Evolutionary conservation across 2,888 invertebrate genomes (phyloP), one percentile per base, ranked within the genome.

Genomic region (Sycophila texana): DNA sequence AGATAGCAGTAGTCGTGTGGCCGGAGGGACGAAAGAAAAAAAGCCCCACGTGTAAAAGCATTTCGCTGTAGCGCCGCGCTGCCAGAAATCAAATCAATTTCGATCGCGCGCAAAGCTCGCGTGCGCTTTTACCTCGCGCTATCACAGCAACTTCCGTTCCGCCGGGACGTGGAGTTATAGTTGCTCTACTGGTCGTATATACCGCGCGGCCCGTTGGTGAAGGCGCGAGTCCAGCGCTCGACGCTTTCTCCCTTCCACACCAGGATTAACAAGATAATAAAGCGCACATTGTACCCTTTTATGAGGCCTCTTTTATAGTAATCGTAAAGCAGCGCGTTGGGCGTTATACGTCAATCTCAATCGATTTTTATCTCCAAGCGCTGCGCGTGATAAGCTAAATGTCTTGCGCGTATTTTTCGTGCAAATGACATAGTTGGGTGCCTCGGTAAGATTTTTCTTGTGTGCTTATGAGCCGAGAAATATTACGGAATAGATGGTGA

Each of bases 261-360:
- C 53, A n/a, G n/a, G 53, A 53, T 53, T n/a, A 53, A 53, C 53
- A 53, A 53, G 53, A 53, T 53, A 53, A 53, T 53, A 53, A 53
- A 53, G 53, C 4, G 53, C n/a, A 53, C 53, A 53, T 53, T 53
- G 53, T 53, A 53, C 53, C 16, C 53, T 53, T 53, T n/a, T 53
- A 53, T 53, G n/a, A 53, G 53, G 53, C n/a, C 53, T 13, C 14
- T 53, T 53, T 53, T 53, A 14, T 53, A 53, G 16, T 53, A 53
- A 53, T 53, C 53, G 14, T 53, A 53, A 53, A 53, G 53, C n/a
- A n/a, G n/a, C 16, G n/a, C 53, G 53, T 14, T n/a, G 10, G 53
- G n/a, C n/a, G 53, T n/a, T 53, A 14, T 53, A 53, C n/a, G 53
- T n/a, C n/a, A 53, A 53, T 53, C 14, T 53, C n/a, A 16, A 63